A percentile compares a stretch with the other conserved stretches of the same genome.
Conservation (phyloP, 2,888 invertebrate genomes). For the Sarcophaga caerulescens region DNA sequence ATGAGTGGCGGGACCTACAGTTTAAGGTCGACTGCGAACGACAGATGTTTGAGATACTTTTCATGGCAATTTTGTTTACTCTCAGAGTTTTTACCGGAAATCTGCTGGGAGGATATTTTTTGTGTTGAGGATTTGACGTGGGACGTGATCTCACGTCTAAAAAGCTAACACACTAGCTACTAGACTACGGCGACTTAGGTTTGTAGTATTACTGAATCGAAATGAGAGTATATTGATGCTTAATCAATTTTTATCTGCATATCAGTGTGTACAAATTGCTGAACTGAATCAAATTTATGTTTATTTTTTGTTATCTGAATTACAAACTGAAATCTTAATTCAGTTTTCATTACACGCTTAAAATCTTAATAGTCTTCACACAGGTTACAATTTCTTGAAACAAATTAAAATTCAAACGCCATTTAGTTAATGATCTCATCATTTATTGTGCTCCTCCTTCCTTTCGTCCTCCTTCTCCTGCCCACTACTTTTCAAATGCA, state of each 20-base stretch:
- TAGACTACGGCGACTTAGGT: neutral
- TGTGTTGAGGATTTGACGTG: too few species aligned
- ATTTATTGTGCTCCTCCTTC: neutral
- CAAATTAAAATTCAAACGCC: neutral
- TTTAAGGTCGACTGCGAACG: too few species aligned
- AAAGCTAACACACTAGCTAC: neutral
- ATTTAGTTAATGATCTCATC: neutral
- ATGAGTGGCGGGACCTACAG: too few species aligned
- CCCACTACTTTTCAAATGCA: neutral
- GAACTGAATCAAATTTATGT: neutral
- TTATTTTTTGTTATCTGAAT: too few species aligned
- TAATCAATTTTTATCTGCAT: constrained; percentile 35
- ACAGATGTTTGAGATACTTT: too few species aligned
- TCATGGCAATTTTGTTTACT: too few species aligned
- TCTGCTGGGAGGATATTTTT: too few species aligned
- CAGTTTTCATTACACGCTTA: neutral
- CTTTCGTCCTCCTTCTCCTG: neutral
- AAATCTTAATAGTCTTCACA: neutral
- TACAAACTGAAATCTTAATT: neutral
- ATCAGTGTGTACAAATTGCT: neutral
- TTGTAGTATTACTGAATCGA: neutral
- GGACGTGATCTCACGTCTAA: neutral
- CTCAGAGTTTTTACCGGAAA: too few species aligned
- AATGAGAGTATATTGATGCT: constrained; percentile 11
- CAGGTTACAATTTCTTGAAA: neutral